These are phyloP conservation scores for Dallia pectoralis DNA, from an alignment of 2,797 vertebrate species.

Conservation along the genomic window DNA sequence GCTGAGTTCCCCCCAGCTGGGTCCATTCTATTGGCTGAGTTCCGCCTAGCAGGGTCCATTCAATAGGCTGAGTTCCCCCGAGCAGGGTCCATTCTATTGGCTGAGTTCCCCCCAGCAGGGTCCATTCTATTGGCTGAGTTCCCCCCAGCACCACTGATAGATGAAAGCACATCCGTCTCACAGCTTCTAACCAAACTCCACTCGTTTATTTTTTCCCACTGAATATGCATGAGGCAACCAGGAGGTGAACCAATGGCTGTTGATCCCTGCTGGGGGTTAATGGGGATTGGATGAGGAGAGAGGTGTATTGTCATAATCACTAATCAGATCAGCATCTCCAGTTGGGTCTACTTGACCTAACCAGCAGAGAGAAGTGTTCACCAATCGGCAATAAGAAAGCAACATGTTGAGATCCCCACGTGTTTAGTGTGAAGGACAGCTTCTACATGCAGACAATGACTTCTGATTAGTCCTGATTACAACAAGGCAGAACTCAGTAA, in stretches of 20 bases:
- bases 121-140: neutral
- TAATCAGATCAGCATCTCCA: constrained; percentile 50
- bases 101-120: too few species aligned
- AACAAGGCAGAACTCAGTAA: constrained; percentile 26
- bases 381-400: too few species aligned
- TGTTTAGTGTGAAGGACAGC: too few species aligned
- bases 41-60: too few species aligned
- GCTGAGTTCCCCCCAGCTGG: too few species aligned
- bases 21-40: too few species aligned
- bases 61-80: too few species aligned
- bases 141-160: constrained; percentile 26
- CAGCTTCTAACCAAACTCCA: constrained; percentile 25
- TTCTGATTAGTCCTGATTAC: constrained; percentile 61
- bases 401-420: too few species aligned
- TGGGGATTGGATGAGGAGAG: constrained; percentile 37
- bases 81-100: too few species aligned
- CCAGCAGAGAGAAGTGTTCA: too few species aligned
- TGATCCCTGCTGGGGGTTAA: constrained; percentile 46
- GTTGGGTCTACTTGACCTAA: too few species aligned
- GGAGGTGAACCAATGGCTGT: constrained; percentile 41
- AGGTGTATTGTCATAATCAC: constrained; percentile 48
- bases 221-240: constrained; percentile 47
- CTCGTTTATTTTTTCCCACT: constrained; percentile 41
- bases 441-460: constrained; percentile 42
- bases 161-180: constrained; percentile 25